Percentiles rank a stretch among this genome's conserved stretches.
phyloP scores from a whole-genome alignment of 2,113 vertebrate genomes.

The Lutjanus erythropterus region DNA sequence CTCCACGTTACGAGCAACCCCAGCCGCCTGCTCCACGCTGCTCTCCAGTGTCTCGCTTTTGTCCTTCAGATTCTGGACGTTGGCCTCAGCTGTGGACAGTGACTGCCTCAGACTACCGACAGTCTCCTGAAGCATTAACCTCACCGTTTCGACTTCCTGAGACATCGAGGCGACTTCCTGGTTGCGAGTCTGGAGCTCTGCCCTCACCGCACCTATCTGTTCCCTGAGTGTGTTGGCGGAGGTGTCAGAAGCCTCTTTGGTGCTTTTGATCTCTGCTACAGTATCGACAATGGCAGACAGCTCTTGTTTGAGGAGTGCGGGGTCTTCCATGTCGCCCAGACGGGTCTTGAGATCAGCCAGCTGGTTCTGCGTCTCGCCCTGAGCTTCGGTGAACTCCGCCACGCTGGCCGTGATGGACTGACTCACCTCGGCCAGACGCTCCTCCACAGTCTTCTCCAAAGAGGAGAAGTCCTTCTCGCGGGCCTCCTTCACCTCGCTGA shows the following conservation, averaged over 20 bases:
- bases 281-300: slow-evolving; percentile 83
- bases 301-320: slow-evolving; percentile 82
- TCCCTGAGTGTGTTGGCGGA: slow-evolving; percentile 84
- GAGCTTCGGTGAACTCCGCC: slow-evolving; percentile 90
- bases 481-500: slow-evolving; percentile 93
- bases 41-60: slow-evolving; percentile 81
- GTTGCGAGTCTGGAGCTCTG: slow-evolving; percentile 92
- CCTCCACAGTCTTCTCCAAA: slow-evolving; percentile 93
- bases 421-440: slow-evolving; percentile 92
- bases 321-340: slow-evolving; percentile 84
- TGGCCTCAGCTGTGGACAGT: slow-evolving; percentile 80
- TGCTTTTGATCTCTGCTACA: slow-evolving; percentile 85
- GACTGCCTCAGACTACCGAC: slow-evolving; percentile 86
- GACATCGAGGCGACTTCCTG: slow-evolving; percentile 90
- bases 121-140: slow-evolving; percentile 85
- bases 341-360: slow-evolving; percentile 88
- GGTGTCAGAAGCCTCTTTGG: slow-evolving; percentile 80
- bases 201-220: slow-evolving; percentile 88
- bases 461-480: slow-evolving; percentile 92
- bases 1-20: slow-evolving; percentile 68
- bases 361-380: slow-evolving; percentile 90
- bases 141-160: slow-evolving; percentile 88
- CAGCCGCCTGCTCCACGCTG: slow-evolving; percentile 76
- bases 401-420: slow-evolving; percentile 93
- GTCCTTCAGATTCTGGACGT: slow-evolving; percentile 77